Conservation (phyloP, 2,888 invertebrate genomes). For the Cataglyphis cursor region DNA sequence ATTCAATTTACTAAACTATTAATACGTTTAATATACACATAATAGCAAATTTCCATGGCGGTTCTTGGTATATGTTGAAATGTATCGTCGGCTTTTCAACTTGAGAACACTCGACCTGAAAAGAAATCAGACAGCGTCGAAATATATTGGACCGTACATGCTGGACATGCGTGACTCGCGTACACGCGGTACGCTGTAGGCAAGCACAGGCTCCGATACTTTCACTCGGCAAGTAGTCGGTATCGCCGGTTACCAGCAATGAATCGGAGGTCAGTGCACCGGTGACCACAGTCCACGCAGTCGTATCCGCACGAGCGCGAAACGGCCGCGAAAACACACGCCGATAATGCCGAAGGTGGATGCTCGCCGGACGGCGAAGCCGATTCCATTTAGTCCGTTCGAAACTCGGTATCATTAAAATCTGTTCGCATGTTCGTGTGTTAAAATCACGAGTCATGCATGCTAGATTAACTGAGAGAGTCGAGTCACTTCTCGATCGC, state of each 20-base stretch:
- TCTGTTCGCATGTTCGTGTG: slow-evolving; percentile 21
- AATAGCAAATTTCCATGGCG: background rate
- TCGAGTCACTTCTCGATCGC: slow-evolving; percentile 33
- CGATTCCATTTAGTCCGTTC: slow-evolving; percentile 25
- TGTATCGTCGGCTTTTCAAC: background rate
- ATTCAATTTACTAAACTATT: background rate
- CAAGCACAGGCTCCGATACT: slow-evolving; percentile 74
- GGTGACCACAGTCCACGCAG: slow-evolving; percentile 75
- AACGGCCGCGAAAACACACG: slow-evolving; percentile 63
- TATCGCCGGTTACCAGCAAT: slow-evolving; percentile 78
- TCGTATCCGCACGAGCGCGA: slow-evolving; percentile 67
- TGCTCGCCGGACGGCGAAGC: slow-evolving; percentile 42
- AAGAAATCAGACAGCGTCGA: slow-evolving; percentile 64
- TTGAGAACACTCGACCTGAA: slow-evolving; percentile 33
- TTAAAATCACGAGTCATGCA: slow-evolving; percentile 34
- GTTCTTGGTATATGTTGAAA: background rate
- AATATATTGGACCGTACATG: slow-evolving; percentile 58
- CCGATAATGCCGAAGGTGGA: slow-evolving; percentile 62
- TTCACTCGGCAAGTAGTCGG: slow-evolving; percentile 82
- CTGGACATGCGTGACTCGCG: slow-evolving; percentile 38
- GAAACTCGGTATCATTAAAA: slow-evolving; percentile 21
- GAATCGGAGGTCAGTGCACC: slow-evolving; percentile 84
- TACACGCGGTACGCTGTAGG: slow-evolving; percentile 58
- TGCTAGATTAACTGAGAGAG: slow-evolving; percentile 13
- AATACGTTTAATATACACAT: background rate